Evolutionary conservation across 2,888 invertebrate species (phyloP).

Genomic region (Cheilosia vernalis): DNA sequence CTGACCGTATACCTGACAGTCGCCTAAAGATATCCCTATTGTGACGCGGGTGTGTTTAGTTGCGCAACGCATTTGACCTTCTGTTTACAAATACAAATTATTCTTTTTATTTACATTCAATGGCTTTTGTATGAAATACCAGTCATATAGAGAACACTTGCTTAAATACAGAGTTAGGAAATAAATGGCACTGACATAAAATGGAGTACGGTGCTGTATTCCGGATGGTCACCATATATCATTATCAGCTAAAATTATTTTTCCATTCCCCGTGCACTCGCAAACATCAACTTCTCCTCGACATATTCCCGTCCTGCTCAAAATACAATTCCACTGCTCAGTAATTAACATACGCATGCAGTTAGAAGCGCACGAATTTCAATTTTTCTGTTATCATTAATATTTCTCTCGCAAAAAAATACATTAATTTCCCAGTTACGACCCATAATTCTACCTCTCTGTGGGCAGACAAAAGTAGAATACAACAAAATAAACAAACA

Average conservation of each 20-base stretch:
- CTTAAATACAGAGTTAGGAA: no score
- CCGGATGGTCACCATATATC: neutral
- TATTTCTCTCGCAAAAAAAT: slow-evolving; percentile 1
- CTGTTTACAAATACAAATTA: no score
- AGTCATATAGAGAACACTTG: no score
- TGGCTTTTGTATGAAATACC: no score
- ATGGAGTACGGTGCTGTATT: neutral
- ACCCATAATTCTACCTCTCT: slow-evolving; percentile 18
- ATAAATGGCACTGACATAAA: neutral
- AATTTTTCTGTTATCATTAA: slow-evolving; percentile 38
- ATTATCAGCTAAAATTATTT: slow-evolving; percentile 10
- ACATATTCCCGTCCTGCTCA: neutral
- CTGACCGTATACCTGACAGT: no score
- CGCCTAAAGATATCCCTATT: no score
- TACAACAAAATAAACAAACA: neutral
- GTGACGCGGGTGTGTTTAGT: no score
- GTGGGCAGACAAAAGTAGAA: neutral
- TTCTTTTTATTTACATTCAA: no score
- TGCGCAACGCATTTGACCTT: no score
- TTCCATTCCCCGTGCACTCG: slow-evolving; percentile 9
- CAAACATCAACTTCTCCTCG: slow-evolving; percentile 5
- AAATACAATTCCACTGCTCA: slow-evolving; percentile 7
- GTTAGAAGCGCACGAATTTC: slow-evolving; percentile 17
- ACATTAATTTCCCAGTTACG: slow-evolving; percentile 28
- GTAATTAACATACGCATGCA: slow-evolving; percentile 40